Conservation (phyloP, 2,113 vertebrate genomes). For the Sisor rabdophorus region DNA sequence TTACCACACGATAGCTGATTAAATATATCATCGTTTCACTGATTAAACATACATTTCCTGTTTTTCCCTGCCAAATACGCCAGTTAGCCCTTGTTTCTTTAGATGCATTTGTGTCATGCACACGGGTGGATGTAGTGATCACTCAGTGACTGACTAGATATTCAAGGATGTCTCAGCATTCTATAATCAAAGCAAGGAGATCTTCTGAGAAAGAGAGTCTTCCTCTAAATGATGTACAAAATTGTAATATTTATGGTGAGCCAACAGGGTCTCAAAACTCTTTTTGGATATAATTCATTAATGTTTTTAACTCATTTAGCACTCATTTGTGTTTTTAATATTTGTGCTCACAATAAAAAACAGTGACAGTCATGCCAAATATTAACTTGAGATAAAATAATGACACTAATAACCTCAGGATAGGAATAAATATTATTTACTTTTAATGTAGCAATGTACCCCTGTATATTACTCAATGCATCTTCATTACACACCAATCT, state of each 20-base stretch:
- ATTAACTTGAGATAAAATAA: conserved; percentile 51
- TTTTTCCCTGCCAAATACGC: conserved; percentile 42
- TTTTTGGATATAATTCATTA: conserved; percentile 57
- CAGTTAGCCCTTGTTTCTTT: conserved; percentile 51
- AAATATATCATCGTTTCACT: conserved; percentile 27
- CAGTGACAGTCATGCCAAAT: conserved; percentile 56
- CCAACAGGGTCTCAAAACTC: conserved; percentile 59
- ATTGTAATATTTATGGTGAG: conserved; percentile 48
- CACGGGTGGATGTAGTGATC: conserved; percentile 47
- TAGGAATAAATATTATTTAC: conserved; percentile 59
- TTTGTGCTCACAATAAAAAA: conserved; percentile 38
- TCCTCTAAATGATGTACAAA: conserved; percentile 60
- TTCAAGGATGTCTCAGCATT: conserved; percentile 15
- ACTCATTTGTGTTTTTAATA: conserved; percentile 45
- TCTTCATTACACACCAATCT: background rate
- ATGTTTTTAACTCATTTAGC: conserved; percentile 43
- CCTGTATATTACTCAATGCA: conserved; percentile 31
- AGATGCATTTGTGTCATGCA: conserved; percentile 46
- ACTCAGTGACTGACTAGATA: conserved; percentile 6
- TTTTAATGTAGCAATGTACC: conserved; percentile 68
- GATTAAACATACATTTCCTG: conserved; percentile 23
- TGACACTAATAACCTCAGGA: conserved; percentile 70
- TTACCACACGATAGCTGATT: background rate
- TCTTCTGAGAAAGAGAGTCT: conserved; percentile 63
- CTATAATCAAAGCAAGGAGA: conserved; percentile 46